Percentiles rank a stretch among this genome's conserved stretches.
phyloP scores from a whole-genome alignment of 2,888 invertebrate species.

The Drosophila testacea region DNA sequence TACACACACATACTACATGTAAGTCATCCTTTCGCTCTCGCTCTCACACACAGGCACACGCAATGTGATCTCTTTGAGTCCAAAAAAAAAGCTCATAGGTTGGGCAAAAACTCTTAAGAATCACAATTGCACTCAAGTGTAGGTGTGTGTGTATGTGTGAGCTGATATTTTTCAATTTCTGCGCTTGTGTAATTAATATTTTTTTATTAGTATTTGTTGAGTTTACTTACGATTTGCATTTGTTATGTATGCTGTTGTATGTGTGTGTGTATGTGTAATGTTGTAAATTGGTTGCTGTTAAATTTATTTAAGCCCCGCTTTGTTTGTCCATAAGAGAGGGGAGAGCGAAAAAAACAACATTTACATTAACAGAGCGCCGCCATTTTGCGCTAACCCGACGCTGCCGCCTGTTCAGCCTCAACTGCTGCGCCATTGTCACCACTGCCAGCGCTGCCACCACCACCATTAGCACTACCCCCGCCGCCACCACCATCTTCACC shows the following conservation, averaged over 20 bases:
- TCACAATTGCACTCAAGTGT: background rate
- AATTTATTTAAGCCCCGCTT: conserved; percentile 37
- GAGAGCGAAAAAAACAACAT: conserved; percentile 61
- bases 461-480: conserved; percentile 16
- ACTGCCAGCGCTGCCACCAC: conserved; percentile 24
- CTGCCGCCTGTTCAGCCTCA: conserved; percentile 39
- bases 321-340: conserved; percentile 21
- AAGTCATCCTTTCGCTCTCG: background rate
- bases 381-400: conserved; percentile 58
- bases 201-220: background rate
- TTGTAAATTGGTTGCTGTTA: conserved; percentile 32
- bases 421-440: conserved; percentile 39
- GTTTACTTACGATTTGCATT: conserved; percentile 1
- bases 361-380: conserved; percentile 64
- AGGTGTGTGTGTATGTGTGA: background rate
- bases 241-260: background rate
- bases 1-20: conserved; percentile 42
- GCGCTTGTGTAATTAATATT: background rate
- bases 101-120: background rate
- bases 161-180: background rate
- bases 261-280: conserved; percentile 27
- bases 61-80: conserved; percentile 10
- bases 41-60: conserved; percentile 7
- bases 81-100: conserved; percentile 19
- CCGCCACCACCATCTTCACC: conserved; percentile 26